Evolutionary conservation across 2,113 vertebrate genomes (phyloP).

Genomic region (Electrona antarctica): DNA sequence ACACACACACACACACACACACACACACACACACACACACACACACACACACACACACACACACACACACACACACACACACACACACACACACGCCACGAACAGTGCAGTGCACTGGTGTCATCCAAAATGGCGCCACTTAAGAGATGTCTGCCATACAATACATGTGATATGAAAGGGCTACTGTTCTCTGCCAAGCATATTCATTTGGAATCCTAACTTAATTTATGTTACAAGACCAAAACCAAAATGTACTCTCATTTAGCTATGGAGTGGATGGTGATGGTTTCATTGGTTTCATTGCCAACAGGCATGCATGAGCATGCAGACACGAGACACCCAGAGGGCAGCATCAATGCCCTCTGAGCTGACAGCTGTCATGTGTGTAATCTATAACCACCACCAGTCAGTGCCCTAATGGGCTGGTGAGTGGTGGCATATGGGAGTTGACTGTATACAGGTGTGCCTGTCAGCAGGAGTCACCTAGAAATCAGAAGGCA

Average conservation of each 20-base stretch:
- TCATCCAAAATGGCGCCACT: slow-evolving; percentile 1
- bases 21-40: neutral
- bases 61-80: neutral
- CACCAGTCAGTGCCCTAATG: slow-evolving; percentile 6
- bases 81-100: neutral
- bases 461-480: slow-evolving; percentile 18
- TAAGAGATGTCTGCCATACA: slow-evolving; percentile 1
- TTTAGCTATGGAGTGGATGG: too few relatives aligned
- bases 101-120: slow-evolving; percentile 11
- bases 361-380: slow-evolving; percentile 15
- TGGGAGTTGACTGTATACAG: slow-evolving; percentile 6
- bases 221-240: neutral
- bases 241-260: too few relatives aligned
- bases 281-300: too few relatives aligned
- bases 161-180: neutral
- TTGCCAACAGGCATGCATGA: too few relatives aligned
- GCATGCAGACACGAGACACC: too few relatives aligned
- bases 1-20: neutral
- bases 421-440: slow-evolving; percentile 25
- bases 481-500: slow-evolving; percentile 27
- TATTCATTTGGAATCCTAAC: neutral
- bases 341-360: neutral
- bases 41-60: neutral
- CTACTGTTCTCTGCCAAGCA: neutral
- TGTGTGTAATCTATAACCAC: neutral